Conservation (phyloP, 2,797 vertebrate species). For the Aselliscus stoliczkanus region DNA sequence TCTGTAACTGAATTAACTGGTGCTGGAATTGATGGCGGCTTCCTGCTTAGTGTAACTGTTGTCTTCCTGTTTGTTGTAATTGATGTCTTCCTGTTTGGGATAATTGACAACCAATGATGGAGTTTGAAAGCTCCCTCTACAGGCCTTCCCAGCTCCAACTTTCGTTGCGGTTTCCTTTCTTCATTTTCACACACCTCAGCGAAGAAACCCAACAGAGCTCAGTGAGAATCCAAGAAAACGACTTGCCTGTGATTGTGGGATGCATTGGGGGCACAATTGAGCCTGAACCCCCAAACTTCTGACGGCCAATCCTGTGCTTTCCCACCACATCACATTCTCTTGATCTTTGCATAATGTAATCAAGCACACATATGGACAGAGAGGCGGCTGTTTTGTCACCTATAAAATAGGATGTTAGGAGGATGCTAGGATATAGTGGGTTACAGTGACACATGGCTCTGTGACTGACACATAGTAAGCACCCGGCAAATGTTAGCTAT, state of each 20-base stretch:
- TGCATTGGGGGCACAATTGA: accelerated
- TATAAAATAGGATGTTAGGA: not conserved
- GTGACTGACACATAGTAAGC: not conserved
- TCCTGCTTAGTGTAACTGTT: not conserved
- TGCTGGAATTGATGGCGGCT: not conserved
- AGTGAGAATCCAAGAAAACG: accelerated
- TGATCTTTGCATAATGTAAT: not conserved
- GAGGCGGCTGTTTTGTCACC: not conserved
- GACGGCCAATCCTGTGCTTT: not conserved
- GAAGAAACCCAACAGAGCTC: accelerated
- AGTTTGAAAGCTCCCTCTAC: not conserved
- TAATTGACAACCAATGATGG: accelerated
- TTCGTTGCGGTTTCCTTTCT: not conserved
- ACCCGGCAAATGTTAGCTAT: accelerated
- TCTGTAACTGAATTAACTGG: not conserved
- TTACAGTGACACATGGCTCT: accelerated
- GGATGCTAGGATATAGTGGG: not conserved
- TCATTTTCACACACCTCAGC: no score
- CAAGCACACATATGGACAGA: not conserved
- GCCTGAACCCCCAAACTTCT: no score
- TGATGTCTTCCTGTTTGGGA: not conserved
- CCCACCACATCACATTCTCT: not conserved
- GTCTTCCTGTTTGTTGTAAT: not conserved
- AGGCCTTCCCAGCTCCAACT: not conserved
- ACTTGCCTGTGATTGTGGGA: accelerated